phyloP scores from a whole-genome alignment of 2,113 vertebrate genomes.

The Eublepharis macularius region DNA sequence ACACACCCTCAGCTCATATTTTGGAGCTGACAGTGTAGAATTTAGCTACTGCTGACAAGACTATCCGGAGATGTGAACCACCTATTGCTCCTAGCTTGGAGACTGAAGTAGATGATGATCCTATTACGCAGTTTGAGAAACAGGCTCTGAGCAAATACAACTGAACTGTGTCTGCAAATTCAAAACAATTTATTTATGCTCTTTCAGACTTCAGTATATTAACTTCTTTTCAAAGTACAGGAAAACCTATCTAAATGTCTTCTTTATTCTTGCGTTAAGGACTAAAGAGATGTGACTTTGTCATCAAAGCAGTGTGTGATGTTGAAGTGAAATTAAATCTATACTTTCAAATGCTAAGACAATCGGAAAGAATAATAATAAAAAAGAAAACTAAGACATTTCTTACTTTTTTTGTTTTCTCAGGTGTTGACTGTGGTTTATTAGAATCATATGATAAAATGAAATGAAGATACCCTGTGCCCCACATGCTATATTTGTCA shows the following conservation, averaged over 20 bases:
- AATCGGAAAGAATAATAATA: slow-evolving; percentile 58
- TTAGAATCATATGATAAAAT: slow-evolving; percentile 66
- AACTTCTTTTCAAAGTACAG: slow-evolving; percentile 66
- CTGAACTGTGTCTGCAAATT: slow-evolving; percentile 18
- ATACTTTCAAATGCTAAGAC: slow-evolving; percentile 70
- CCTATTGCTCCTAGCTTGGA: slow-evolving; percentile 1
- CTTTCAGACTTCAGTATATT: slow-evolving; percentile 46
- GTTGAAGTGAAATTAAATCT: slow-evolving; percentile 70
- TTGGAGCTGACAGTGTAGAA: background rate
- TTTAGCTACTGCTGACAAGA: background rate
- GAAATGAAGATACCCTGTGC: slow-evolving; percentile 68
- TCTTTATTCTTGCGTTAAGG: slow-evolving; percentile 65
- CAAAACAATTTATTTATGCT: slow-evolving; percentile 18
- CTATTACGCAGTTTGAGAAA: background rate
- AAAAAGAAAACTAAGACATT: slow-evolving; percentile 60
- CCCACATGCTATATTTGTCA: slow-evolving; percentile 65
- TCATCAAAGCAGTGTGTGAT: slow-evolving; percentile 69
- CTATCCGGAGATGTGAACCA: background rate
- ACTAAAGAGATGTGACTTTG: slow-evolving; percentile 67
- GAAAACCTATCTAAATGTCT: slow-evolving; percentile 70
- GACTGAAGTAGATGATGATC: background rate
- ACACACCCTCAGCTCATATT: background rate
- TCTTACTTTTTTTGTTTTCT: slow-evolving; percentile 60
- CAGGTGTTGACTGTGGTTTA: slow-evolving; percentile 55
- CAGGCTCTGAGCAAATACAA: background rate